Conservation (phyloP, 2,888 invertebrate species). For the Catocala sponsa region DNA sequence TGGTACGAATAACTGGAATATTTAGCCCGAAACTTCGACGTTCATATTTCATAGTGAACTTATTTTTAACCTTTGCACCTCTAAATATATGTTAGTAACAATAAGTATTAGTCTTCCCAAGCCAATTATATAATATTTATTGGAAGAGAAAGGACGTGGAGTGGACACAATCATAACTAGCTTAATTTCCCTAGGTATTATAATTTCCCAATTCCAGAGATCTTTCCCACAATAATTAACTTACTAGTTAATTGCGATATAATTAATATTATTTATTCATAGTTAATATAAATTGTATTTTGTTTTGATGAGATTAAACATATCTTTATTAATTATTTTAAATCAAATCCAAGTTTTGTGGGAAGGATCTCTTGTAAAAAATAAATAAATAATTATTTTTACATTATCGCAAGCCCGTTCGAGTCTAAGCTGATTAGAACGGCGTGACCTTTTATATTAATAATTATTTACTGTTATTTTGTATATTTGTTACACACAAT, state of each 20-base stretch:
- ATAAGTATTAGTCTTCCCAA: too few relatives aligned
- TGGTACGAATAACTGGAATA: too few relatives aligned
- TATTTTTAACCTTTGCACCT: too few relatives aligned
- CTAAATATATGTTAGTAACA: too few relatives aligned
- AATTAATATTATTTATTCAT: conserved; percentile 30
- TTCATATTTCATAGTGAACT: too few relatives aligned
- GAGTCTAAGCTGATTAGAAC: conserved; percentile 29
- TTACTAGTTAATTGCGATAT: conserved; percentile 26
- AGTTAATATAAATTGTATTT: conserved; percentile 34
- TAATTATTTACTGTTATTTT: conserved; percentile 43
- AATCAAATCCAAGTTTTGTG: conserved; percentile 26
- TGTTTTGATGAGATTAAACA: conserved; percentile 23
- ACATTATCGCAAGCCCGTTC: conserved; percentile 28
- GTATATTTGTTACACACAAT: conserved; percentile 45
- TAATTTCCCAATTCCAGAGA: conserved; percentile 33
- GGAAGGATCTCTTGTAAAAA: conserved; percentile 33
- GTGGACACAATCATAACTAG: conserved; percentile 46
- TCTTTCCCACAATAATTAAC: conserved; percentile 24
- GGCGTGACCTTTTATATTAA: conserved; percentile 26
- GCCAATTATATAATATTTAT: too few relatives aligned
- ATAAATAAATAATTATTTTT: conserved; percentile 35
- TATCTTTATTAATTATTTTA: conserved; percentile 34
- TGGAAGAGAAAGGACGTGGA: neutral
- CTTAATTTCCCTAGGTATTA: conserved; percentile 49
- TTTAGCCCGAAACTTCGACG: too few relatives aligned